A percentile compares a stretch with the other conserved stretches of the same genome.
Evolutionary conservation across 1,140 invertebrate genomes (phyloP).

Genomic region (Ceratosolen fusciceps): DNA sequence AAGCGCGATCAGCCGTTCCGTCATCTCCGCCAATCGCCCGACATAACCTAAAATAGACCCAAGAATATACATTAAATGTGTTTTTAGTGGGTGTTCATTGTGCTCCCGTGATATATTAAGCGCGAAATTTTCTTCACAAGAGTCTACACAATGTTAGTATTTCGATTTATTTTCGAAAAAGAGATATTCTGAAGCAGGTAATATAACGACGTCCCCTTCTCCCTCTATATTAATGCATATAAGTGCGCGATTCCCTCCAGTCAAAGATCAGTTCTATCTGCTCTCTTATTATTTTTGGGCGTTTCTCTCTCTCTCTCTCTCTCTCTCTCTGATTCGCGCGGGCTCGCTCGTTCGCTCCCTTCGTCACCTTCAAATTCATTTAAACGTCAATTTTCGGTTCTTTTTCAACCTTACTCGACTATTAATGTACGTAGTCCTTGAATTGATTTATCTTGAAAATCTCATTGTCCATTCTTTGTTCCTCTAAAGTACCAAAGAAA

Average conservation of each 20-base stretch:
- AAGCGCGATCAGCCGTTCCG: conserved; percentile 7
- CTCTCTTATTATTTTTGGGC: conserved; percentile 19
- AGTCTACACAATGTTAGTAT: background rate
- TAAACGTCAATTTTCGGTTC: background rate
- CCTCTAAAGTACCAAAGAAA: background rate
- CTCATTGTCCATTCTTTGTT: background rate
- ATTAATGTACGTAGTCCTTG: no score
- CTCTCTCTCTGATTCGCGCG: no score
- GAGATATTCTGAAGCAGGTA: background rate
- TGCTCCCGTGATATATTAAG: background rate
- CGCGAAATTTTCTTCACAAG: background rate
- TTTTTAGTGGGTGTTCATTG: background rate
- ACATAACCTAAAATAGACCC: conserved; percentile 40
- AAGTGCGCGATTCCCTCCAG: background rate
- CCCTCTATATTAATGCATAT: background rate
- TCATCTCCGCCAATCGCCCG: background rate
- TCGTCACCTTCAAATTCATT: background rate
- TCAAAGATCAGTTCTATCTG: background rate
- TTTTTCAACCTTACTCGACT: background rate
- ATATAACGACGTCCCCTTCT: no score
- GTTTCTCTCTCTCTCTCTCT: background rate
- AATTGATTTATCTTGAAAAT: background rate
- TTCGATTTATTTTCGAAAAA: background rate
- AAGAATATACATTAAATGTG: background rate
- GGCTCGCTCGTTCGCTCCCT: background rate